Conservation (phyloP, 1,140 invertebrate species). For the Drosophila gunungcola region DNA sequence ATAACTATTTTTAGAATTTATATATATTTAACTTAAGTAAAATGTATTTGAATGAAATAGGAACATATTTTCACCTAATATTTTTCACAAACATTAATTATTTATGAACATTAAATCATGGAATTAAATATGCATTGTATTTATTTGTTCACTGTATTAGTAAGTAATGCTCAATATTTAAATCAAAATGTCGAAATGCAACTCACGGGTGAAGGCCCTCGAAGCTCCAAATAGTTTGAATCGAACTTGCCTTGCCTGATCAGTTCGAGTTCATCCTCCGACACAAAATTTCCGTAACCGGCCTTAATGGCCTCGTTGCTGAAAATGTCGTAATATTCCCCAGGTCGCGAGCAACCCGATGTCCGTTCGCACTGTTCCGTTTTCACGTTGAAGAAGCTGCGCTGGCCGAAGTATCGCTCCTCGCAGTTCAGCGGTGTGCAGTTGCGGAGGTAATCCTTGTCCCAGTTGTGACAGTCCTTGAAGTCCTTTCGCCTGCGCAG, state of each 20-base stretch:
- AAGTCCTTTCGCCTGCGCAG: slow-evolving; percentile 52
- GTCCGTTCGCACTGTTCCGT: slow-evolving; percentile 59
- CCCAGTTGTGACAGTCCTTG: slow-evolving; percentile 70
- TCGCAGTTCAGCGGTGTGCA: slow-evolving; percentile 75
- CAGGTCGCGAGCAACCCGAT: slow-evolving; percentile 7
- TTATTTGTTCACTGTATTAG: no score
- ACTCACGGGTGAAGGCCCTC: slow-evolving; percentile 16
- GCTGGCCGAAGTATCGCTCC: slow-evolving; percentile 74
- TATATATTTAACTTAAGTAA: no score
- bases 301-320: slow-evolving; percentile 55
- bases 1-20: no score
- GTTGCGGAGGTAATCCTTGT: slow-evolving; percentile 69
- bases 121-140: no score
- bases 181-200: not conserved
- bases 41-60: no score
- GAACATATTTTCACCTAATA: no score
- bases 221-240: slow-evolving; percentile 50
- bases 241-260: slow-evolving; percentile 54
- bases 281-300: slow-evolving; percentile 48
- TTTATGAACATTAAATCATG: no score
- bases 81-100: no score
- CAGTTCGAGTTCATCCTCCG: slow-evolving; percentile 53
- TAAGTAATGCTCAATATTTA: no score
- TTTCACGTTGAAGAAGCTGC: slow-evolving; percentile 64
- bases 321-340: slow-evolving; percentile 58